A percentile compares a stretch with the other conserved stretches of the same genome.
Evolutionary conservation across 2,888 invertebrate species (phyloP).

Genomic region (Phasia obesa): DNA sequence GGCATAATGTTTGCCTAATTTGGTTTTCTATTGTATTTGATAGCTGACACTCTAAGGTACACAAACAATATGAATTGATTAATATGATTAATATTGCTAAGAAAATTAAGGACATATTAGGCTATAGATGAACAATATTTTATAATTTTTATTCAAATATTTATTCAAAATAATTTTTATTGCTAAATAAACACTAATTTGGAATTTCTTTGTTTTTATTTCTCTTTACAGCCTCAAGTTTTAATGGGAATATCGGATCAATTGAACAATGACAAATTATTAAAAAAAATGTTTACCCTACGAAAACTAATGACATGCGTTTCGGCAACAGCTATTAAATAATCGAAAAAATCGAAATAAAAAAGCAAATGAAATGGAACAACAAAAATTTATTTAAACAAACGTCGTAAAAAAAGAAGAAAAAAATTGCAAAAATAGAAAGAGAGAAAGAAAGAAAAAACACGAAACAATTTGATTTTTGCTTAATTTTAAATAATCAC

Average conservation of each 20-base stretch:
- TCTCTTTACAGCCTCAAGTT: constrained; percentile 42
- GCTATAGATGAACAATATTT: too few relatives aligned
- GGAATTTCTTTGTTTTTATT: constrained; percentile 16
- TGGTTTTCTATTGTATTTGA: too few relatives aligned
- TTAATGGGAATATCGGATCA: constrained; percentile 17
- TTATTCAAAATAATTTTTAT: background rate
- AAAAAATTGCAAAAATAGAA: too few relatives aligned
- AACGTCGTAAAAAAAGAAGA: background rate
- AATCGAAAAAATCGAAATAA: constrained; percentile 45
- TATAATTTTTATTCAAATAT: too few relatives aligned
- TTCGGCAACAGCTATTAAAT: constrained; percentile 70
- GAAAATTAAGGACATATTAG: too few relatives aligned
- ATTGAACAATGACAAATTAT: constrained; percentile 34
- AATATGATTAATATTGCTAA: background rate
- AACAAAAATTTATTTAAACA: constrained; percentile 20
- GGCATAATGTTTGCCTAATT: too few relatives aligned
- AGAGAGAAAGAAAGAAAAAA: background rate
- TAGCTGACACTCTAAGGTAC: too few relatives aligned
- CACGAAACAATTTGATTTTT: constrained; percentile 3
- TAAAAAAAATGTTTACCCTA: constrained; percentile 68
- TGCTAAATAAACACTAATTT: constrained; percentile 37
- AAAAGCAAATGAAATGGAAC: constrained; percentile 38
- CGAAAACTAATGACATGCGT: constrained; percentile 71
- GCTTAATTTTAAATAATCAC: background rate
- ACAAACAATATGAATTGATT: too few relatives aligned